Evolutionary conservation across 2,797 vertebrate genomes (phyloP).

Genomic region (Coregonus sp.): DNA sequence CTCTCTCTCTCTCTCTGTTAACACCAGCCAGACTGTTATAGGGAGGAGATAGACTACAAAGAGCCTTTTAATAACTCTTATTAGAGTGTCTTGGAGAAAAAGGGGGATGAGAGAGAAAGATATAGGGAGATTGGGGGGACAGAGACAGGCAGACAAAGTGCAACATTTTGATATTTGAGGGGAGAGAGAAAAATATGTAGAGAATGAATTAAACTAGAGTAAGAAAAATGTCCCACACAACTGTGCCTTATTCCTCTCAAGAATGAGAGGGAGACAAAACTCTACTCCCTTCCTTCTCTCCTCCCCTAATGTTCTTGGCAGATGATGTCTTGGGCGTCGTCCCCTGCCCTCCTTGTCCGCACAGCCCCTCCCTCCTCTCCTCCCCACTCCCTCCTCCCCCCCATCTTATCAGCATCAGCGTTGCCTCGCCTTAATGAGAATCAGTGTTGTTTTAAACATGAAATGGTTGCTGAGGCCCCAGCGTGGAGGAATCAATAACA

Average conservation of each 20-base stretch:
- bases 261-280: background rate
- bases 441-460: slow-evolving; percentile 86
- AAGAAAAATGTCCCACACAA: background rate
- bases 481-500: slow-evolving; percentile 77
- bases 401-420: slow-evolving; percentile 50
- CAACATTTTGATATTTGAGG: background rate
- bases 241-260: slow-evolving; percentile 6
- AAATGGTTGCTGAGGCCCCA: slow-evolving; percentile 70
- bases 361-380: no score
- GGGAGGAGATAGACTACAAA: background rate
- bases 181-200: background rate
- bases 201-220: slow-evolving; percentile 12
- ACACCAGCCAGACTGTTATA: background rate
- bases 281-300: background rate
- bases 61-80: background rate
- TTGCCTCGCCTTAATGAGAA: slow-evolving; percentile 76
- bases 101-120: background rate
- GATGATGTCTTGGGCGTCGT: slow-evolving; percentile 22
- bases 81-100: background rate
- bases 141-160: slow-evolving; percentile 12
- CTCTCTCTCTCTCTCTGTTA: background rate
- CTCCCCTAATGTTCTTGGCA: slow-evolving; percentile 40
- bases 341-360: slow-evolving; percentile 35
- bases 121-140: background rate
- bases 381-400: slow-evolving; percentile 6